phyloP scores from a whole-genome alignment of 92 coral and sea anemone species.

The Palythoa grandis region DNA sequence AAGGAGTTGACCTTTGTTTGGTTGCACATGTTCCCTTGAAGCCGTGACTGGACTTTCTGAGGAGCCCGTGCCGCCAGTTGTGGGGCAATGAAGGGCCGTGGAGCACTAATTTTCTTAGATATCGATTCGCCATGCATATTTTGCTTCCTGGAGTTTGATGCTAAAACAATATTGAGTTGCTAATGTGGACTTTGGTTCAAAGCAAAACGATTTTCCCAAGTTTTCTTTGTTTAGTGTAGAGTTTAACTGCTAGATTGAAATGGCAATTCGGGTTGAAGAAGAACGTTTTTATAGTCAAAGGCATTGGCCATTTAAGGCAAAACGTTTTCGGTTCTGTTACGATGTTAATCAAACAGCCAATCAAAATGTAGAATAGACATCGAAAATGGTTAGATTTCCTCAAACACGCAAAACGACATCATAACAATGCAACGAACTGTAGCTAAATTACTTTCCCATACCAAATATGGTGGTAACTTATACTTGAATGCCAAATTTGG shows the following conservation, averaged over 20 bases:
- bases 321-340: neutral
- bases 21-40: neutral
- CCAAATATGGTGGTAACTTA: neutral
- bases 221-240: neutral
- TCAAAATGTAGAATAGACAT: neutral
- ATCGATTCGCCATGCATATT: neutral
- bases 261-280: neutral
- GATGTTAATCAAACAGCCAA: neutral
- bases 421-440: neutral
- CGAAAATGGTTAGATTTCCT: neutral
- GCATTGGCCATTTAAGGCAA: neutral
- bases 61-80: neutral
- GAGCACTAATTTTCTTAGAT: neutral
- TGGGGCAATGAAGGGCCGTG: neutral
- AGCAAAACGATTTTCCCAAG: neutral
- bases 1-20: neutral
- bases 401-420: neutral
- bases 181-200: neutral
- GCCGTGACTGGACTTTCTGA: neutral
- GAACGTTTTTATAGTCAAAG: neutral
- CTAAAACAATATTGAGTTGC: neutral
- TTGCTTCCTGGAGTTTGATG: neutral
- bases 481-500: neutral
- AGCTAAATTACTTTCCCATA: neutral
- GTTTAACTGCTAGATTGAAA: neutral